Percentiles rank a stretch among this genome's conserved stretches.
Evolutionary conservation across 2,888 invertebrate species (phyloP).

Genomic region (Crocallis elinguaria): DNA sequence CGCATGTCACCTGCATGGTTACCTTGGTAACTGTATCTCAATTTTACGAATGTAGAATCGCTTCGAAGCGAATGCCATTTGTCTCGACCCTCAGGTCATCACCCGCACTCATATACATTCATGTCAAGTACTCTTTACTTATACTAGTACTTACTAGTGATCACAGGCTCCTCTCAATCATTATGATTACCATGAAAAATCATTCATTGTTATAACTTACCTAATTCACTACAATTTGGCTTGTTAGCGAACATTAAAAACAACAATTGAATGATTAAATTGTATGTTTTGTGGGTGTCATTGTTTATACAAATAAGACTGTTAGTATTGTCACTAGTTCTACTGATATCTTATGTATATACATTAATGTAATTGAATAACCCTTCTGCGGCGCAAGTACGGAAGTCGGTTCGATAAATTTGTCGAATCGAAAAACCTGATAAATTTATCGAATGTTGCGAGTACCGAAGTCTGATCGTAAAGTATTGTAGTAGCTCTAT

Average conservation of each 20-base stretch:
- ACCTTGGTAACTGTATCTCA: too few species aligned
- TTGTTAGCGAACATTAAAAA: slow-evolving; percentile 15
- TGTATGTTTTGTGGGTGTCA: slow-evolving; percentile 25
- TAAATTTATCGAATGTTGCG: too few species aligned
- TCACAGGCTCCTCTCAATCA: neutral
- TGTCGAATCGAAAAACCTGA: too few species aligned
- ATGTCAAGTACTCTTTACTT: slow-evolving; percentile 35
- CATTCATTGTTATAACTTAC: slow-evolving; percentile 32
- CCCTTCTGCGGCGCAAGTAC: too few species aligned
- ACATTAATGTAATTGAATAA: too few species aligned
- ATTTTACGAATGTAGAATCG: neutral
- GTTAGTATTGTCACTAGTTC: neutral
- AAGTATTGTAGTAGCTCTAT: too few species aligned
- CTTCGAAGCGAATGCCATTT: neutral
- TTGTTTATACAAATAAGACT: slow-evolving; percentile 7
- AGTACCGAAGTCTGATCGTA: too few species aligned
- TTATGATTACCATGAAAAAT: slow-evolving; percentile 29
- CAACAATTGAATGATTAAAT: slow-evolving; percentile 34
- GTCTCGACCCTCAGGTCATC: neutral
- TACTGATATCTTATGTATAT: neutral
- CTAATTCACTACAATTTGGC: slow-evolving; percentile 19
- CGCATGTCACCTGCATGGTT: too few species aligned
- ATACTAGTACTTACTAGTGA: neutral
- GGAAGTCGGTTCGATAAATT: too few species aligned
- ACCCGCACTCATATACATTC: neutral